phyloP scores from a whole-genome alignment of 2,113 vertebrate species.

The Camelus dromedarius region DNA sequence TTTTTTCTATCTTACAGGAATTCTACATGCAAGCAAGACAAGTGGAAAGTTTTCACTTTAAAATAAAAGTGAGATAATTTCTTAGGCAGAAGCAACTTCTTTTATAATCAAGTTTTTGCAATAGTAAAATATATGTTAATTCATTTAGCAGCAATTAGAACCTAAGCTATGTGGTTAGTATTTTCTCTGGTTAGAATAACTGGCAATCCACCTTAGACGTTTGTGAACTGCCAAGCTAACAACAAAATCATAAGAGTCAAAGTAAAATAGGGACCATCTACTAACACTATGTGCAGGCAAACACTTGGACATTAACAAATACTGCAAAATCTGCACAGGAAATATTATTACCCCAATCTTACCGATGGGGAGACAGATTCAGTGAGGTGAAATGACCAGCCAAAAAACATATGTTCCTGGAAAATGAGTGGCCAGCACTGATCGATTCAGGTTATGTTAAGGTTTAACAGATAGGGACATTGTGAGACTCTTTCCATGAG shows the following conservation, averaged over 20 bases:
- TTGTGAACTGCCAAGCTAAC: neutral
- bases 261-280: neutral
- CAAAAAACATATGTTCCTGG: neutral
- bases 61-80: slow-evolving; percentile 32
- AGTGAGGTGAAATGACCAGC: neutral
- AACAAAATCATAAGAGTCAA: neutral
- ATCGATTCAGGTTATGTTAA: neutral
- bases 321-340: neutral
- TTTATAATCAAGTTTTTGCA: slow-evolving; percentile 9
- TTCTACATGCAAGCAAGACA: neutral
- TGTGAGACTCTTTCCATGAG: neutral
- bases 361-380: neutral
- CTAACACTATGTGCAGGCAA: neutral
- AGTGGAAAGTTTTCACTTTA: neutral
- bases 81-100: slow-evolving; percentile 1
- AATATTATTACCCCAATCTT: neutral
- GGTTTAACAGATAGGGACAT: neutral
- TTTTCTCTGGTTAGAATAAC: neutral
- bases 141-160: neutral
- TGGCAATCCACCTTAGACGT: neutral
- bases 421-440: neutral
- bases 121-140: neutral
- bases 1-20: neutral
- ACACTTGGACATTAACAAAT: neutral
- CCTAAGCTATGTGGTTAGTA: neutral